Percentiles rank a stretch among this genome's conserved stretches.
Conservation (phyloP, 2,113 vertebrate genomes). For the Ctenodactylus gundi region DNA sequence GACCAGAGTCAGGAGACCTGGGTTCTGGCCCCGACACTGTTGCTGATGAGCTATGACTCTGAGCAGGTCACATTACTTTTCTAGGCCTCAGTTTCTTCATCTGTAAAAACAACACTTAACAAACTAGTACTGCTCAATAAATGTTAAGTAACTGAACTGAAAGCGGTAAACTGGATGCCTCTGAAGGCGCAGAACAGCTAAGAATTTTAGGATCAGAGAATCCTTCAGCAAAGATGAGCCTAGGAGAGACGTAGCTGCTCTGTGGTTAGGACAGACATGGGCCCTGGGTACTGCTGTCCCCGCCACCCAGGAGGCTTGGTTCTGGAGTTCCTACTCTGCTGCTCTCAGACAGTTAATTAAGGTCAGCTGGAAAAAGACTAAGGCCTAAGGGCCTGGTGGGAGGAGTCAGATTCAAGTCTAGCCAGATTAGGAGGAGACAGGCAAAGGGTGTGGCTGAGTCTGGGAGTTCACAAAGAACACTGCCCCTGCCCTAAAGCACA, state of each 20-base stretch:
- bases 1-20: not conserved
- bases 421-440: not conserved
- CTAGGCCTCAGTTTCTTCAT: slow-evolving; percentile 39
- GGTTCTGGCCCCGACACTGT: not conserved
- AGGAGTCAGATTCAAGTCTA: not conserved
- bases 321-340: not conserved
- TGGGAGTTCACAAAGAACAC: not conserved
- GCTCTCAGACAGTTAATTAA: slow-evolving; percentile 12
- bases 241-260: not conserved
- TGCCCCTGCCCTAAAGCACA: not conserved
- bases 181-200: not conserved
- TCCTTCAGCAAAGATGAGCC: not conserved
- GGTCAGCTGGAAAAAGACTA: not conserved
- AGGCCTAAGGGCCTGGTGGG: slow-evolving; percentile 1
- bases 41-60: not conserved
- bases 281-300: not conserved
- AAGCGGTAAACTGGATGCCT: not conserved
- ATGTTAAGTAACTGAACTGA: slow-evolving; percentile 5
- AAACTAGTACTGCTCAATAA: slow-evolving; percentile 61
- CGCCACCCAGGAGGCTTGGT: not conserved
- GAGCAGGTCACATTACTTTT: not conserved
- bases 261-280: not conserved
- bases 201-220: not conserved
- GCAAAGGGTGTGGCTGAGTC: not conserved
- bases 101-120: slow-evolving; percentile 46